Conservation (phyloP, 2,113 vertebrate genomes). For the Machaerirhynchus nigripectus region DNA sequence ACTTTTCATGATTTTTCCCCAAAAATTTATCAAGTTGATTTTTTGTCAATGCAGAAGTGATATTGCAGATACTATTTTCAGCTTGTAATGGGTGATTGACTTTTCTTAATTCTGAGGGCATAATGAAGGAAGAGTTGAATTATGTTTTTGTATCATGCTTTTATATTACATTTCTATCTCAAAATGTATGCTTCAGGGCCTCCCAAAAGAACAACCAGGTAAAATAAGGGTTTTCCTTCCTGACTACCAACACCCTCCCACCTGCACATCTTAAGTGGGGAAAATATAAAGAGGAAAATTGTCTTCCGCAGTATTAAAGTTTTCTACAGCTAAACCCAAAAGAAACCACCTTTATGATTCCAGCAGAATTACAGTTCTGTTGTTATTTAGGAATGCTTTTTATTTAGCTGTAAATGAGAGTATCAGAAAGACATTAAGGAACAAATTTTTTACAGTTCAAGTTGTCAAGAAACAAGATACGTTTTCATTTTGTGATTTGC, state of each 20-base stretch:
- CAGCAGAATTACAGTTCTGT: background rate
- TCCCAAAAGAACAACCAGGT: background rate
- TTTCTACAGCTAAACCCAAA: background rate
- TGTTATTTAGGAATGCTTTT: background rate
- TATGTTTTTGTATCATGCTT: background rate
- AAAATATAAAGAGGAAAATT: background rate
- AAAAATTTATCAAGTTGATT: background rate
- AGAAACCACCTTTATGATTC: background rate
- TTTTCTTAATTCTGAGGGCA: background rate
- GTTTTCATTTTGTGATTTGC: background rate
- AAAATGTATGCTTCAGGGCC: background rate
- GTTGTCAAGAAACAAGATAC: background rate
- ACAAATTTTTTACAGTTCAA: background rate
- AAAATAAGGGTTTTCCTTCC: background rate
- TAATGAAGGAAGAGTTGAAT: background rate
- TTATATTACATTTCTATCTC: background rate
- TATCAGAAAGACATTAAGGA: background rate
- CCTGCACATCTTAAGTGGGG: accelerated
- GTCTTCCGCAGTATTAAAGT: background rate
- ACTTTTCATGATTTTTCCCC: background rate
- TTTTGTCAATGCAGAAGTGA: background rate
- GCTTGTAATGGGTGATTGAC: background rate
- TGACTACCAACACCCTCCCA: accelerated
- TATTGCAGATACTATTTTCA: background rate
- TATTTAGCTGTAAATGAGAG: background rate